Conservation (phyloP, 2,888 invertebrate genomes). For the Athripsodes cinereus region DNA sequence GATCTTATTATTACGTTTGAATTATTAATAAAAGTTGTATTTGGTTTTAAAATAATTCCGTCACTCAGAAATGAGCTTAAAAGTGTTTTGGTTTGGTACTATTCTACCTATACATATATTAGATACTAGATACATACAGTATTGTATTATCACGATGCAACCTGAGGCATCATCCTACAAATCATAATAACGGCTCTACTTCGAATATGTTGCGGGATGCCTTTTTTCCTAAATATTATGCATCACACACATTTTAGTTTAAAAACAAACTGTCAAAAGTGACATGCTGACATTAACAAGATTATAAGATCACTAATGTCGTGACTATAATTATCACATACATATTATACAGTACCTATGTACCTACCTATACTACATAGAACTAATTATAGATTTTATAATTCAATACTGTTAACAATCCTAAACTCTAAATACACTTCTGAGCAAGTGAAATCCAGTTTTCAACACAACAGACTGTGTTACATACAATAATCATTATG, state of each 20-base stretch:
- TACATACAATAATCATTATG: no score
- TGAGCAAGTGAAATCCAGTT: no score
- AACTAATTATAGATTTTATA: no score
- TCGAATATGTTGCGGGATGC: background rate
- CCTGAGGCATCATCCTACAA: background rate
- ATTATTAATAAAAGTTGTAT: background rate
- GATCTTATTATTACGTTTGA: background rate
- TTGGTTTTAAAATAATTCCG: background rate
- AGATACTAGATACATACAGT: background rate
- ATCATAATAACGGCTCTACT: background rate
- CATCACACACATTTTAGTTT: background rate
- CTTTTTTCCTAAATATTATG: background rate
- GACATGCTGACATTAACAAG: background rate
- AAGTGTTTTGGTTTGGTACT: no score
- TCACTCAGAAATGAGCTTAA: background rate
- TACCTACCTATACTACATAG: no score
- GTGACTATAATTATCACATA: no score
- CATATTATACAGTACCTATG: no score
- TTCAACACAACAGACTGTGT: no score
- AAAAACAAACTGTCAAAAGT: background rate
- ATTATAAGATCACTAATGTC: slow-evolving; percentile 6
- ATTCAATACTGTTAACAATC: no score
- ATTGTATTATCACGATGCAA: background rate
- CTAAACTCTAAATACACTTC: no score
- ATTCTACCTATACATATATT: no score